phyloP scores from a whole-genome alignment of 1,140 invertebrate genomes.

The Drosophila arizonae region DNA sequence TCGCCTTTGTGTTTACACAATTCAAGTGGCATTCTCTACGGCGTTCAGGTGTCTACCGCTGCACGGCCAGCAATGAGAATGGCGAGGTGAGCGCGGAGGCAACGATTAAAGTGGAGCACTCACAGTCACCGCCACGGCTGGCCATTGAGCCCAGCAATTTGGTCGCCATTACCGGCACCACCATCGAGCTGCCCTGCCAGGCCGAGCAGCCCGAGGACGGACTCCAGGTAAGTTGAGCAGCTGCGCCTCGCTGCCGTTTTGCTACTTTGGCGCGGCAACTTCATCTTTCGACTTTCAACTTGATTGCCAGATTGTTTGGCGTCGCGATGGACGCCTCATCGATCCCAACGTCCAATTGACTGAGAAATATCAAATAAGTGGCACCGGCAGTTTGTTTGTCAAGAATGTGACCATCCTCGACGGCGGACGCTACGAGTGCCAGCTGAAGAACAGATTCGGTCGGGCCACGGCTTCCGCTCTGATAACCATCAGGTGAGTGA shows the following conservation, averaged over 20 bases:
- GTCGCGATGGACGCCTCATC: conserved; percentile 88
- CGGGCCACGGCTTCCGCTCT: conserved; percentile 88
- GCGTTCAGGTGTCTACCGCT: conserved; percentile 86
- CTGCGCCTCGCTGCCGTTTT: conserved; percentile 36
- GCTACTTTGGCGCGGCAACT: neutral
- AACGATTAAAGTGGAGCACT: conserved; percentile 86
- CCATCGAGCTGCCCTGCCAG: conserved; percentile 91
- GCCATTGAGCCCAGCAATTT: conserved; percentile 89
- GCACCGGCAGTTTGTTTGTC: conserved; percentile 90
- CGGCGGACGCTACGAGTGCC: conserved; percentile 94
- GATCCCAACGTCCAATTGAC: conserved; percentile 78
- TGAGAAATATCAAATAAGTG: conserved; percentile 84
- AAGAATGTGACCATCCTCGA: conserved; percentile 89
- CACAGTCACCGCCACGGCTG: conserved; percentile 85
- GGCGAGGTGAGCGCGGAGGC: conserved; percentile 88
- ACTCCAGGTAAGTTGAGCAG: conserved; percentile 84
- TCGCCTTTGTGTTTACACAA: neutral
- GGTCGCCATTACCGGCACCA: conserved; percentile 87
- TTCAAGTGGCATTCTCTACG: neutral
- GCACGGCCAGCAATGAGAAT: conserved; percentile 89
- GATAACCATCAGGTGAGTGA: conserved; percentile 86
- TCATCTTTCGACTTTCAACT: conserved; percentile 3
- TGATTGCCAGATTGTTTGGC: conserved; percentile 86
- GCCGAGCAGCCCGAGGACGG: conserved; percentile 91
- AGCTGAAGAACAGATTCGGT: conserved; percentile 91